These are phyloP conservation scores for Urocynchramus pylzowi DNA, from an alignment of 2,113 vertebrate genomes.

Conservation along the genomic window DNA sequence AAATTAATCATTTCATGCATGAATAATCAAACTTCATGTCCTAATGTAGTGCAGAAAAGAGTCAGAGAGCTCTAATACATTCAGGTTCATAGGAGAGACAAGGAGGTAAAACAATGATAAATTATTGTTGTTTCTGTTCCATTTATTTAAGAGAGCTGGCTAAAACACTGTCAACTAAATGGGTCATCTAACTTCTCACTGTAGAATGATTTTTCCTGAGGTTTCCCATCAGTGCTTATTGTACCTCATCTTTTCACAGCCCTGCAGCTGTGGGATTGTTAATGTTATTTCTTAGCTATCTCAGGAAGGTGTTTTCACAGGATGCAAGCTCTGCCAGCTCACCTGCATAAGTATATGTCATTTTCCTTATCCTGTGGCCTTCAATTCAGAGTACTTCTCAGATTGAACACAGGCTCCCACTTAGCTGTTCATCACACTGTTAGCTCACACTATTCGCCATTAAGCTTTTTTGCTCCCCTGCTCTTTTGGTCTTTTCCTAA, in stretches of 20 bases:
- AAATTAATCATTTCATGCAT: slow-evolving; percentile 33
- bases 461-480: background rate
- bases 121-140: background rate
- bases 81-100: background rate
- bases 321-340: background rate
- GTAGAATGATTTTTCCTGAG: background rate
- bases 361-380: background rate
- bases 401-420: background rate
- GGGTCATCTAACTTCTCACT: background rate
- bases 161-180: background rate
- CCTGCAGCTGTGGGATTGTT: background rate
- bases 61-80: background rate
- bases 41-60: background rate
- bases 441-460: background rate
- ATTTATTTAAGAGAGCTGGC: slow-evolving; percentile 5
- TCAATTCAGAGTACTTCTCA: background rate
- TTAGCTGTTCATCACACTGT: background rate
- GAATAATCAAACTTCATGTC: slow-evolving; percentile 3
- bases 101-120: background rate
- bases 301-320: background rate
- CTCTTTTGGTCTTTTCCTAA: background rate
- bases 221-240: background rate
- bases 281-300: background rate
- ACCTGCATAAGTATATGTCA: background rate
- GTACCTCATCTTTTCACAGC: background rate